Evolutionary conservation across 2,797 vertebrate species (phyloP).

Genomic region (Enteromius mattozi): DNA sequence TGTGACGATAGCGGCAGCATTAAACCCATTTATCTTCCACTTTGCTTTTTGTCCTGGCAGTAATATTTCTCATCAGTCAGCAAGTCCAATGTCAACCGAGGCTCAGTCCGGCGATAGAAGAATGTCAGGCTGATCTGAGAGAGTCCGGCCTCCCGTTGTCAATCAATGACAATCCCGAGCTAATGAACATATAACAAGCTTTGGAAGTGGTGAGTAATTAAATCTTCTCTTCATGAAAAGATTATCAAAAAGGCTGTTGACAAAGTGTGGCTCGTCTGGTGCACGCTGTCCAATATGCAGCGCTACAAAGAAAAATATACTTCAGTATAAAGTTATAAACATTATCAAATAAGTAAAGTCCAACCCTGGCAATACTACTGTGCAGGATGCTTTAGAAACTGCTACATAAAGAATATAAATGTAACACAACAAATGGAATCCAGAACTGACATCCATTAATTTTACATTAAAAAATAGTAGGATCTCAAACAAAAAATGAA

Average conservation of each 20-base stretch:
- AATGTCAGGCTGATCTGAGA: constrained; percentile 75
- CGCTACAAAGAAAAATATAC: background rate
- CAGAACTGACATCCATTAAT: constrained; percentile 26
- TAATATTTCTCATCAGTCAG: constrained; percentile 87
- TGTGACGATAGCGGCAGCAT: constrained; percentile 75
- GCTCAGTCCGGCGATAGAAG: constrained; percentile 74
- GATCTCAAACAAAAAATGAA: constrained; percentile 46
- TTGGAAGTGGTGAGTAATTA: constrained; percentile 72
- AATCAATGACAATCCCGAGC: constrained; percentile 82
- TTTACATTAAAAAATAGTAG: constrained; percentile 38
- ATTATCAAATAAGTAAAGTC: background rate
- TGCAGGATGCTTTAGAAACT: background rate
- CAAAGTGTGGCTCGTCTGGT: constrained; percentile 40
- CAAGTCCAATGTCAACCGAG: constrained; percentile 78
- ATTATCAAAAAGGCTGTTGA: constrained; percentile 57
- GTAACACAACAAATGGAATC: background rate
- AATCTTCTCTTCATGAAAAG: constrained; percentile 67
- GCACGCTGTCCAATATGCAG: background rate
- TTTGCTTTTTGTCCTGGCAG: constrained; percentile 75
- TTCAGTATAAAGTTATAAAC: background rate
- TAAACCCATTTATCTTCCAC: constrained; percentile 79
- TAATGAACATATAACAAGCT: constrained; percentile 64
- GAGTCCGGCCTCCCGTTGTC: constrained; percentile 73
- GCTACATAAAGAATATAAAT: background rate
- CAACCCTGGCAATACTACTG: background rate